Conservation (phyloP, 2,797 vertebrate species). For the Myotis planiceps region DNA sequence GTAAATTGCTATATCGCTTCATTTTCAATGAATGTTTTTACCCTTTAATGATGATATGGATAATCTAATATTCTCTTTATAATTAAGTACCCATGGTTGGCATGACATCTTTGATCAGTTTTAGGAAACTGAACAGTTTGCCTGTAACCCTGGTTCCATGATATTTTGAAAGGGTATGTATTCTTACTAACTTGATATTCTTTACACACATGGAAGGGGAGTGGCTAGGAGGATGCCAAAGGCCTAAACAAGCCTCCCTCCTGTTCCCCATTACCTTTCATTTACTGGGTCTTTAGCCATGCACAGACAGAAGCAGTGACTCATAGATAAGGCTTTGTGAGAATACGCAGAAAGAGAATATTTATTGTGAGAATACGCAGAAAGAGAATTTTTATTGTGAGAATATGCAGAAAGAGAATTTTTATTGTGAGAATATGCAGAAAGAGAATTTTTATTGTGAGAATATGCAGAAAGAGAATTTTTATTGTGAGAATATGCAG, state of each 20-base stretch:
- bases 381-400: neutral
- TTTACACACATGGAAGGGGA: neutral
- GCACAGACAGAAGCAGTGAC: neutral
- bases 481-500: no score
- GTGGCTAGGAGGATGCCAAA: neutral
- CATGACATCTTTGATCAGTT: neutral
- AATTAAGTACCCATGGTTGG: neutral
- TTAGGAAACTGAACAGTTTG: constrained; percentile 27
- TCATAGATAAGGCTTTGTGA: neutral
- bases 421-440: no score
- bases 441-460: no score
- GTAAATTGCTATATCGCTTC: neutral
- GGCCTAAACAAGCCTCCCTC: neutral
- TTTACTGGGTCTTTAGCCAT: neutral
- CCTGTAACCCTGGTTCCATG: neutral
- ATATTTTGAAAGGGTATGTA: neutral
- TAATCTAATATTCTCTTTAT: neutral
- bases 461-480: no score
- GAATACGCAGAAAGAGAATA: neutral
- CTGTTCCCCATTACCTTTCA: neutral
- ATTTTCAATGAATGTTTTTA: constrained; percentile 23
- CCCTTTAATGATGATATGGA: neutral
- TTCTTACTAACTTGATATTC: neutral
- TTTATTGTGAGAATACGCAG: neutral
- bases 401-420: neutral